These are phyloP conservation scores for Myxocyprinus asiaticus DNA, from an alignment of 2,113 vertebrate genomes.

Conservation along the genomic window DNA sequence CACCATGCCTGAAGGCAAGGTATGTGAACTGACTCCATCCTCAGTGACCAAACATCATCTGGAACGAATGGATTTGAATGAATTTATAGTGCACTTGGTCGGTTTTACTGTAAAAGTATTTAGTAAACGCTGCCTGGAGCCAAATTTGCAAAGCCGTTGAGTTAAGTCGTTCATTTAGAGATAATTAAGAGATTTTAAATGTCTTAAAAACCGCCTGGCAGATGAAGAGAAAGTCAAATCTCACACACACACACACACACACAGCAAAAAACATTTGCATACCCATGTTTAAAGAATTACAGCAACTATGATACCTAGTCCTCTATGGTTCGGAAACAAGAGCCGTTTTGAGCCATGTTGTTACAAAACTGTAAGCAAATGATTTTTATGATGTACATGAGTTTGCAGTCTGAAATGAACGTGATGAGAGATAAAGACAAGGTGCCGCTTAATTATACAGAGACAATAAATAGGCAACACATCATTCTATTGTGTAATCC, in stretches of 20 bases:
- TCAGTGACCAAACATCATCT: slow-evolving; percentile 42
- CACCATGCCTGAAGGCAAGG: slow-evolving; percentile 35
- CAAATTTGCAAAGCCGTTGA: slow-evolving; percentile 19
- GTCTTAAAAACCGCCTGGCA: slow-evolving; percentile 38
- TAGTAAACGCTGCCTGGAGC: slow-evolving; percentile 28
- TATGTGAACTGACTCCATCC: slow-evolving; percentile 30
- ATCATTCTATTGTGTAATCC: too few species aligned
- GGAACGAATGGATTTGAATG: slow-evolving; percentile 43
- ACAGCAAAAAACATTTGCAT: not conserved
- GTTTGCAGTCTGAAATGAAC: too few species aligned
- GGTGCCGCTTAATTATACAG: too few species aligned
- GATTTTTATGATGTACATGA: too few species aligned
- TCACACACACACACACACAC: slow-evolving; percentile 1
- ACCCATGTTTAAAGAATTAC: not conserved
- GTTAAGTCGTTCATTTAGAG: slow-evolving; percentile 51
- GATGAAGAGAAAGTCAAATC: slow-evolving; percentile 31
- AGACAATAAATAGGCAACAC: too few species aligned
- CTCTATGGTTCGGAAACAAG: not conserved
- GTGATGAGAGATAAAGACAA: too few species aligned
- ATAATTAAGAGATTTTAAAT: slow-evolving; percentile 33
- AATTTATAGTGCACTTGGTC: slow-evolving; percentile 21
- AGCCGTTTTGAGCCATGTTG: too few species aligned
- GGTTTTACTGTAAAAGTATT: slow-evolving; percentile 48
- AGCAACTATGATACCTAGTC: not conserved
- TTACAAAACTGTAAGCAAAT: too few species aligned